A percentile compares a stretch with the other conserved stretches of the same genome.
Evolutionary conservation across 2,888 invertebrate species (phyloP).

Genomic region (Diarsia rubi): DNA sequence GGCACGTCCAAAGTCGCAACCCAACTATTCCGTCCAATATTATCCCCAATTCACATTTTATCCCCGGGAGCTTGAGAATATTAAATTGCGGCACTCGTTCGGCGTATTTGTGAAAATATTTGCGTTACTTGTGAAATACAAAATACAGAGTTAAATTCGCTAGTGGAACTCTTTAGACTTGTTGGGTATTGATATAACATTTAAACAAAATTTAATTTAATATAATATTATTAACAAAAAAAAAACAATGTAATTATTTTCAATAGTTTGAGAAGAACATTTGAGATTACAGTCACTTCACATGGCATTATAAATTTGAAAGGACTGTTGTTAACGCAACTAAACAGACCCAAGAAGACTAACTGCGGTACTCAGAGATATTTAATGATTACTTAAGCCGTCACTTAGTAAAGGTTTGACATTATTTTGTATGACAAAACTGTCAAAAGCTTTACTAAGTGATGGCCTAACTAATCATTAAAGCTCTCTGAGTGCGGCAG

Average conservation of each 20-base stretch:
- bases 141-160: neutral
- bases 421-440: too few relatives aligned
- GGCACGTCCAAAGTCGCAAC: conserved; percentile 10
- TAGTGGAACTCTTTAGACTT: neutral
- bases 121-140: neutral
- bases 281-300: neutral
- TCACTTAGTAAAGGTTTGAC: too few relatives aligned
- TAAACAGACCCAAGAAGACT: neutral
- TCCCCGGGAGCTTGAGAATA: neutral
- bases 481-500: too few relatives aligned
- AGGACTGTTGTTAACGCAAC: neutral
- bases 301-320: neutral
- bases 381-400: too few relatives aligned
- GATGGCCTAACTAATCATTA: too few relatives aligned
- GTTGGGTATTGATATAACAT: neutral
- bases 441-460: too few relatives aligned
- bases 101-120: neutral
- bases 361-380: too few relatives aligned
- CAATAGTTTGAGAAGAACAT: too few relatives aligned
- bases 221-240: neutral
- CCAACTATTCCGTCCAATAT: neutral
- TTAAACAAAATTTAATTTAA: neutral
- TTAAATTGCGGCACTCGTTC: neutral
- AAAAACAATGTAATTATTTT: neutral
- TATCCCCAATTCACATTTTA: neutral